These are phyloP conservation scores for Argyrosomus japonicus DNA, from an alignment of 2,113 vertebrate genomes.

Conservation along the genomic window DNA sequence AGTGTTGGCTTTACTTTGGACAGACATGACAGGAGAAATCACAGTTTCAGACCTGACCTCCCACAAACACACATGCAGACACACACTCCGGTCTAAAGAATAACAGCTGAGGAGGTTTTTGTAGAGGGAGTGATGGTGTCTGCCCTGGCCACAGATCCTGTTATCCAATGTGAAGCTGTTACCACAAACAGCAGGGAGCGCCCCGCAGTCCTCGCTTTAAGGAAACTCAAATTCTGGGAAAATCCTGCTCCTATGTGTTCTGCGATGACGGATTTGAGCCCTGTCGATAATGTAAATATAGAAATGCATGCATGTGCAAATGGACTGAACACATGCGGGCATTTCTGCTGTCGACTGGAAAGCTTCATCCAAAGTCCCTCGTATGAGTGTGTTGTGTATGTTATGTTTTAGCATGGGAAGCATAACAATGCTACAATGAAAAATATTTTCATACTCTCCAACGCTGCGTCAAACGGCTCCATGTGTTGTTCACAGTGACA, in stretches of 20 bases:
- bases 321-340: slow-evolving; percentile 22
- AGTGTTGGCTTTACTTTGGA: slow-evolving; percentile 66
- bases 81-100: slow-evolving; percentile 8
- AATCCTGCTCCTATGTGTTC: slow-evolving; percentile 33
- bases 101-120: slow-evolving; percentile 44
- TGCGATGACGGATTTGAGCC: slow-evolving; percentile 19
- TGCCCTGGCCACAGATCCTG: slow-evolving; percentile 23
- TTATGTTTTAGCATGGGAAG: not conserved
- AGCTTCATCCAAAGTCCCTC: not conserved
- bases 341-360: not conserved
- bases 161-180: slow-evolving; percentile 23
- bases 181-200: slow-evolving; percentile 32
- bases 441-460: too few species aligned
- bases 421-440: not conserved
- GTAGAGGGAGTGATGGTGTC: slow-evolving; percentile 39
- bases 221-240: slow-evolving; percentile 50
- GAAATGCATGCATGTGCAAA: slow-evolving; percentile 53
- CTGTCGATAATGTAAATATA: slow-evolving; percentile 41
- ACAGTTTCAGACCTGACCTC: slow-evolving; percentile 18
- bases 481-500: not conserved
- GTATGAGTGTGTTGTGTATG: not conserved
- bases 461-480: too few species aligned
- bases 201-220: not conserved
- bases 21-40: slow-evolving; percentile 37
- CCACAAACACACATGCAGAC: slow-evolving; percentile 12